Evolutionary conservation across 2,888 invertebrate species (phyloP).

Genomic region (Ophraella communa): DNA sequence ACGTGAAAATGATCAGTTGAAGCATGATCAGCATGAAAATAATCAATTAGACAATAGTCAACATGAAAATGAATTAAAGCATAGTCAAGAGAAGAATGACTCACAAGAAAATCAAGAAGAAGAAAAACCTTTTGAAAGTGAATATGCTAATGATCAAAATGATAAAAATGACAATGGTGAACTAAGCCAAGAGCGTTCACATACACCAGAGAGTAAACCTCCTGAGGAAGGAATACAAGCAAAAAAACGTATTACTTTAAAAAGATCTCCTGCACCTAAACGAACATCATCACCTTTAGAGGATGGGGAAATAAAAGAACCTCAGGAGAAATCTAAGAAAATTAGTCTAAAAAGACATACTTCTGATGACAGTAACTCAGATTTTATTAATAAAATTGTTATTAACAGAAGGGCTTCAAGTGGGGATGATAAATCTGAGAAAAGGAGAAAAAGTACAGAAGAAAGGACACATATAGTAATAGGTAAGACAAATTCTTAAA

Average conservation of each 20-base stretch:
- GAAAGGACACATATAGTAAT: slow-evolving; percentile 34
- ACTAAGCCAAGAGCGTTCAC: slow-evolving; percentile 20
- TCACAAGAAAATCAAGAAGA: slow-evolving; percentile 23
- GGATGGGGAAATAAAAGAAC: slow-evolving; percentile 27
- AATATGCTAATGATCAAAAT: slow-evolving; percentile 30
- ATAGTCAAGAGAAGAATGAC: slow-evolving; percentile 6
- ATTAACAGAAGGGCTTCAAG: slow-evolving; percentile 32
- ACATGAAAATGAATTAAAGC: slow-evolving; percentile 14
- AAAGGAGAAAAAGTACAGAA: slow-evolving; percentile 31
- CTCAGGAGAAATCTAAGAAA: slow-evolving; percentile 39
- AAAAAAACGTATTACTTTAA: slow-evolving; percentile 28
- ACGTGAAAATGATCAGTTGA: slow-evolving; percentile 2
- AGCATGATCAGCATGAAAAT: slow-evolving; percentile 17
- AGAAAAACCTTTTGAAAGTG: slow-evolving; percentile 31
- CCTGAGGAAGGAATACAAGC: slow-evolving; percentile 10
- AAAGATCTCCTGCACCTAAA: slow-evolving; percentile 26
- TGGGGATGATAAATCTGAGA: slow-evolving; percentile 35
- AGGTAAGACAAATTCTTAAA: slow-evolving; percentile 31
- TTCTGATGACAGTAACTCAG: slow-evolving; percentile 23
- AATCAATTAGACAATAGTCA: slow-evolving; percentile 33
- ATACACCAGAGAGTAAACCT: slow-evolving; percentile 28
- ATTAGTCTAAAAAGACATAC: slow-evolving; percentile 32
- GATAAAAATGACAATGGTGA: slow-evolving; percentile 22
- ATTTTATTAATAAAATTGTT: slow-evolving; percentile 26
- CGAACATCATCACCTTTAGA: slow-evolving; percentile 21